These are phyloP conservation scores for Asteroscopus sphinx DNA, from an alignment of 2,888 invertebrate species.

Conservation along the genomic window DNA sequence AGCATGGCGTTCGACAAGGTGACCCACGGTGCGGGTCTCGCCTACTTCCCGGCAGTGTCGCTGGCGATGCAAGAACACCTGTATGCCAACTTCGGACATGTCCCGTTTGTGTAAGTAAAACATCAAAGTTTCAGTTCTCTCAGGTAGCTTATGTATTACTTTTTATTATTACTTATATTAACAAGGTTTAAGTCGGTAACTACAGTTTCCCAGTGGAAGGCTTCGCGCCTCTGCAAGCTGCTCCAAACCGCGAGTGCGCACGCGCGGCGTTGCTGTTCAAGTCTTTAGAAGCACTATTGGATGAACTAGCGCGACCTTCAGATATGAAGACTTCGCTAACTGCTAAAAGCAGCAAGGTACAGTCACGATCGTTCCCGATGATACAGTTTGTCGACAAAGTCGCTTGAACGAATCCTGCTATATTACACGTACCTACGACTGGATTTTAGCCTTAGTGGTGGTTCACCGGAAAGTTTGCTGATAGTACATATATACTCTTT, in stretches of 20 bases:
- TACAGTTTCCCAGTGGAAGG: constrained; percentile 92
- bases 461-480: no score
- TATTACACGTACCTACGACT: no score
- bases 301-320: constrained; percentile 71
- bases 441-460: no score
- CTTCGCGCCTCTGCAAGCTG: constrained; percentile 91
- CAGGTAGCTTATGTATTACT: no score
- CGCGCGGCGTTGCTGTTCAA: constrained; percentile 78
- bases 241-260: constrained; percentile 74
- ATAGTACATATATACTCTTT: no score
- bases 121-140: no score
- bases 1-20: constrained; percentile 93
- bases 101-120: constrained; percentile 82
- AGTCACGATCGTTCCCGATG: background rate
- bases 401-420: no score
- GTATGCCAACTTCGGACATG: constrained; percentile 94
- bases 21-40: constrained; percentile 92
- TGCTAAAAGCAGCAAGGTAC: constrained; percentile 79
- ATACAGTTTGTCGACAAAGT: no score
- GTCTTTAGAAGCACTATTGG: constrained; percentile 75
- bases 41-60: constrained; percentile 95
- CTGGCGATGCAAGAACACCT: constrained; percentile 93
- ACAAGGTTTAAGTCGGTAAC: background rate
- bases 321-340: constrained; percentile 69
- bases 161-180: no score